A percentile compares a stretch with the other conserved stretches of the same genome.
Conservation (phyloP, 2,888 invertebrate genomes). For the Antheraea assamensis region DNA sequence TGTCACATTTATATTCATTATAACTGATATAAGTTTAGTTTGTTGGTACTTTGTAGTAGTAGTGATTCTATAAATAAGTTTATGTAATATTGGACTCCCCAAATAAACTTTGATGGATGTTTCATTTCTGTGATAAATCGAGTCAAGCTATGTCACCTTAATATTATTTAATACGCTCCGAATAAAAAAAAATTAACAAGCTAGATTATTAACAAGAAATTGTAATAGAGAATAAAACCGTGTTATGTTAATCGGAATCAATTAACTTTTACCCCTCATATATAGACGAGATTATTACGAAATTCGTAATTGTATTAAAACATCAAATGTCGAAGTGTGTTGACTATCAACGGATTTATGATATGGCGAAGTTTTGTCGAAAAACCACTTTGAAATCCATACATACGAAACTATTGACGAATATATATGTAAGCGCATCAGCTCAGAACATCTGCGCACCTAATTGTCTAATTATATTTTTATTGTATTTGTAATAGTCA, state of each 20-base stretch:
- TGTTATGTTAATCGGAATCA: constrained; percentile 5
- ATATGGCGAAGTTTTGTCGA: background rate
- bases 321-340: constrained; percentile 1
- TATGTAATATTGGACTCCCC: no score
- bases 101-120: no score
- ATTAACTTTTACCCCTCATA: background rate
- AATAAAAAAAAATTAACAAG: background rate
- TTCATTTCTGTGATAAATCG: no score
- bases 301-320: background rate
- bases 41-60: no score
- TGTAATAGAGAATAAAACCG: background rate
- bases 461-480: no score
- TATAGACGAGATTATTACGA: constrained; percentile 7
- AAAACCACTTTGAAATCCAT: background rate
- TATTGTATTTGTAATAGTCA: no score
- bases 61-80: no score
- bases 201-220: background rate
- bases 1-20: no score
- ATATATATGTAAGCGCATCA: no score
- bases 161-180: background rate
- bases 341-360: constrained; percentile 17
- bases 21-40: no score
- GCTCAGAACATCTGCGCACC: no score
- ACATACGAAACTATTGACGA: background rate
- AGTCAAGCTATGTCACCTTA: no score